phyloP scores from a whole-genome alignment of 2,113 vertebrate species.

The Rhinoderma darwinii region DNA sequence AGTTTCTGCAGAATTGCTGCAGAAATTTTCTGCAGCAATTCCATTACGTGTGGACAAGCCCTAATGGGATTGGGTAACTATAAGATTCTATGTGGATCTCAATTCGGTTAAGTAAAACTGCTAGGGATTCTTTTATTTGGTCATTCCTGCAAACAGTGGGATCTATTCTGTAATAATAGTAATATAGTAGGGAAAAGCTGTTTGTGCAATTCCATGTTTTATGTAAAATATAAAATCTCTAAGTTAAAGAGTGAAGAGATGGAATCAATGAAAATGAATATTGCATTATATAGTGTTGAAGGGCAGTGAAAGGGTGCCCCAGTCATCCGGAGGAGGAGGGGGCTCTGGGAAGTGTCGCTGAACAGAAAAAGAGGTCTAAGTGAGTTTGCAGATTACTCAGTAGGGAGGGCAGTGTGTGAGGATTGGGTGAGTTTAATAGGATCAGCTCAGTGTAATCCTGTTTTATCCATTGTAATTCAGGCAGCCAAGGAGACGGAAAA shows the following conservation, averaged over 20 bases:
- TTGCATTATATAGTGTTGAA: not conserved
- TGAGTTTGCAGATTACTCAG: constrained; percentile 65
- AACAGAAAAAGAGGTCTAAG: constrained; percentile 53
- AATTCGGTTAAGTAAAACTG: not conserved
- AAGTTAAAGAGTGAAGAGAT: not conserved
- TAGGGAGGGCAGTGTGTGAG: constrained; percentile 70
- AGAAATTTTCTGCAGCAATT: too few species aligned
- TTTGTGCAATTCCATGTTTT: not conserved
- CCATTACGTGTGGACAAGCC: too few species aligned
- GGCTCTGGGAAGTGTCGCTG: constrained; percentile 36
- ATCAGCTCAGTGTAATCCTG: constrained; percentile 82
- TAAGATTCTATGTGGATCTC: too few species aligned
- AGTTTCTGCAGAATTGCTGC: too few species aligned
- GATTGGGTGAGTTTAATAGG: constrained; percentile 74
- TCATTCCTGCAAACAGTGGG: not conserved
- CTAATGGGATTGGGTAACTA: too few species aligned
- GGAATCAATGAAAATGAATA: not conserved
- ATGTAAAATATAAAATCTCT: not conserved
- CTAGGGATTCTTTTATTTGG: not conserved
- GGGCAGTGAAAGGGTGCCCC: constrained; percentile 36
- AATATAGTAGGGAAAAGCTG: not conserved
- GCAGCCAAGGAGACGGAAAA: constrained; percentile 73
- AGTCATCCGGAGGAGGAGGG: constrained; percentile 1
- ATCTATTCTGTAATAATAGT: not conserved
- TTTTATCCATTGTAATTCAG: constrained; percentile 76